Base-by-base conservation (phyloP, 2,113 vertebrate species). In the Hydropotes inermis region DNA sequence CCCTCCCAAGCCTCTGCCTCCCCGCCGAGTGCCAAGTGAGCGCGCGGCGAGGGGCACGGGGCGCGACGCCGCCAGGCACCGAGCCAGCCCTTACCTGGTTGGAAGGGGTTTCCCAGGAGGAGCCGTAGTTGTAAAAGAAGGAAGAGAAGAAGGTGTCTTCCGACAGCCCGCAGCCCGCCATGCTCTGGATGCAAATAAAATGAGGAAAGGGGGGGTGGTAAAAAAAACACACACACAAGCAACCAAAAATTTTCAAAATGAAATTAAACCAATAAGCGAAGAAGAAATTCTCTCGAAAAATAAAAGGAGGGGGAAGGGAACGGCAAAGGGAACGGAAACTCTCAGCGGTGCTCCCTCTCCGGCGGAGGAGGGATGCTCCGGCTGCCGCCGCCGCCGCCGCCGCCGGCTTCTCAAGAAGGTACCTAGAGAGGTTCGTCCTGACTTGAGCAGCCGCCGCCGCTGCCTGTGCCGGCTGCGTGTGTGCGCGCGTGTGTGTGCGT, bases 91-190 rank as follows among this genome's bases (percentile, higher is more conserved):
- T 99, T 99, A 99, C 99, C 99, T 99, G 99, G 99, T 99, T 99
- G 98, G 98, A 99, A 99, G 99, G 99, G 98, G 98, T 99, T 99
- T 99, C 99, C 99, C 99, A 99, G 98, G 99, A 99, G 99, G 99
- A 99, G 99, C 99, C 99, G 99, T 99, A 99, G 99, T 99, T 99
- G 98, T 99, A 99, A 97, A 99, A 99, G 99, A 99, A 99, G 97
- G 99, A 99, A 94, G 99, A 99, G 98, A 99, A 99, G 97, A 99
- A 98, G 98, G 99, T 99, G 93, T 99, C 99, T 98, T 99, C 99
- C 78, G 99, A 99, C 98, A 99, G 99, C 98, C 99, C 99, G 98
- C 98, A 99, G 98, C 99, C 99, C 98, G 99, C 99, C 99, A 99
- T 99, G 98, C 98, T 99, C 98, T 79, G 98, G 97, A 98, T 95